These are phyloP conservation scores for Hirundo rustica DNA, from an alignment of 2,797 vertebrate genomes.

Conservation along the genomic window DNA sequence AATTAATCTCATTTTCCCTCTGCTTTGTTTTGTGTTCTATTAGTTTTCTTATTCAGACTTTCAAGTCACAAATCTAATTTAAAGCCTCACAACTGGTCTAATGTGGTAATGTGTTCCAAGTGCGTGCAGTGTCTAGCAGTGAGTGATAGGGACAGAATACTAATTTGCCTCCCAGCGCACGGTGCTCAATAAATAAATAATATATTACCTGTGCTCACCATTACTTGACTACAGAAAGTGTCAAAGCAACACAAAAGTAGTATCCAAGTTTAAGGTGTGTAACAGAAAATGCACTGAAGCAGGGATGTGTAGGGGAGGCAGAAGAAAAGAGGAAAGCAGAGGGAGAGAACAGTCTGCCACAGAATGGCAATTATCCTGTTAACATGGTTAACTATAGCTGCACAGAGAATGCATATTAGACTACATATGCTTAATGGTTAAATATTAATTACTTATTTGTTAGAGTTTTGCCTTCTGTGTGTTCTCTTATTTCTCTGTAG, in stretches of 20 bases:
- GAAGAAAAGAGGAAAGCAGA: not conserved
- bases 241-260: slow-evolving; percentile 24
- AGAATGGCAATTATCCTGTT: not conserved
- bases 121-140: slow-evolving; percentile 64
- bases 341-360: not conserved
- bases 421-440: not conserved
- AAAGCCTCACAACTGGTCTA: slow-evolving; percentile 77
- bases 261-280: not conserved
- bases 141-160: slow-evolving; percentile 68
- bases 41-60: slow-evolving; percentile 82
- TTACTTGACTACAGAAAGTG: slow-evolving; percentile 50
- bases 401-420: not conserved
- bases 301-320: not conserved
- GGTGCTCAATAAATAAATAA: slow-evolving; percentile 74
- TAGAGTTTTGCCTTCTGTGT: not conserved
- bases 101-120: slow-evolving; percentile 75
- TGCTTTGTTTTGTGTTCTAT: slow-evolving; percentile 79
- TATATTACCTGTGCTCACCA: slow-evolving; percentile 56
- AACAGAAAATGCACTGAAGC: not conserved
- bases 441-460: not conserved
- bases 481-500: not conserved
- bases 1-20: slow-evolving; percentile 78
- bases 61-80: slow-evolving; percentile 83
- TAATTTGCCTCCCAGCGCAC: slow-evolving; percentile 65
- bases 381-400: not conserved